Percentiles rank a stretch among this genome's conserved stretches.
Evolutionary conservation across 2,888 invertebrate species (phyloP).

Genomic region (Drosophila neonasuta): DNA sequence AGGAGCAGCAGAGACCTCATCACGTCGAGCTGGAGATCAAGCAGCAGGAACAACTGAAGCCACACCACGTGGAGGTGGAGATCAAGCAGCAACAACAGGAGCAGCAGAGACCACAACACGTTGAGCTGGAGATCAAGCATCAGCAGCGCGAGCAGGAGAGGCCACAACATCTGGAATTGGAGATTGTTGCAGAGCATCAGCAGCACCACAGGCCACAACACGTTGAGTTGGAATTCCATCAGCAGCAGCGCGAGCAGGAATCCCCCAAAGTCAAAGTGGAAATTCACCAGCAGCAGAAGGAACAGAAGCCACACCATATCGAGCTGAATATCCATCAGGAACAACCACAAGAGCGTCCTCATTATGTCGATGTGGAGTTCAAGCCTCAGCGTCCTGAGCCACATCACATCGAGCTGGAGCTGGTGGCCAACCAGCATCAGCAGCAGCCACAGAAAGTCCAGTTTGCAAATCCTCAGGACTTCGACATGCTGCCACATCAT

Average conservation of each 20-base stretch:
- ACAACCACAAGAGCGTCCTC: neutral
- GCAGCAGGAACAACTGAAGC: neutral
- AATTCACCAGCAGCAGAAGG: conserved; percentile 12
- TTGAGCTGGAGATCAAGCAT: conserved; percentile 15
- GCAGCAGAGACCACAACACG: neutral
- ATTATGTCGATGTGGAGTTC: conserved; percentile 1
- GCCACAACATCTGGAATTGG: conserved; percentile 17
- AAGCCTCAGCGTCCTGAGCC: conserved; percentile 5
- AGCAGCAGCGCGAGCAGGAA: conserved; percentile 1
- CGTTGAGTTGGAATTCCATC: conserved; percentile 2
- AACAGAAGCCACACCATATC: neutral
- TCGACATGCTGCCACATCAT: conserved; percentile 1
- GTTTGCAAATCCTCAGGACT: neutral
- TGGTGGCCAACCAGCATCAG: conserved; percentile 3
- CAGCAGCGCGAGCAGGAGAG: conserved; percentile 19
- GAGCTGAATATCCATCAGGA: conserved; percentile 5
- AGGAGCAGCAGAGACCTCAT: conserved; percentile 1
- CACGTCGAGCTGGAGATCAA: conserved; percentile 14
- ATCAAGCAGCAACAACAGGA: neutral
- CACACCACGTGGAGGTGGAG: conserved; percentile 1
- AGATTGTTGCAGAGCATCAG: conserved; percentile 9
- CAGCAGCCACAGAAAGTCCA: neutral
- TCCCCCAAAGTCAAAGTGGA: neutral
- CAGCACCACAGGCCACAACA: neutral
- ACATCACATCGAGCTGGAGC: conserved; percentile 7